Evolutionary conservation across 2,888 invertebrate genomes (phyloP).

Genomic region (Augochlorella aurata): DNA sequence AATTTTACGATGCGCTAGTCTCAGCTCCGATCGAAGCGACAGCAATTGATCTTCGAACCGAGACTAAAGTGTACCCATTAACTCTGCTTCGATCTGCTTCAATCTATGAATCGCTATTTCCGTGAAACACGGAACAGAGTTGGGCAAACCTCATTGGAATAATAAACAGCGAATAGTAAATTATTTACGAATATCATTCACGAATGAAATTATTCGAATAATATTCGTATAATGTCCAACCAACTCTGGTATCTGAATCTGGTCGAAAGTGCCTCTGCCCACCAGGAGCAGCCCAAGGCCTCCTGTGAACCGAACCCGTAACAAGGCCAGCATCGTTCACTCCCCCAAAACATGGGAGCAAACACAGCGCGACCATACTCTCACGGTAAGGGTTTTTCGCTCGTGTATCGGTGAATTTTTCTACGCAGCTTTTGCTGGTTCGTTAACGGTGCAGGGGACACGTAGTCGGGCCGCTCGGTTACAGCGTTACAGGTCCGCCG

Average conservation of each 20-base stretch:
- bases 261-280: not conserved
- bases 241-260: not conserved
- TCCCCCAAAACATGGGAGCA: conserved; percentile 5
- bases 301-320: not conserved
- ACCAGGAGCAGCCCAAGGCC: not conserved
- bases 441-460: conserved; percentile 11
- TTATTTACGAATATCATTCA: too few relatives aligned
- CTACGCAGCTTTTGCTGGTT: not conserved
- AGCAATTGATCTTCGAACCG: too few relatives aligned
- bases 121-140: not conserved
- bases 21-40: too few relatives aligned
- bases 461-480: conserved; percentile 36
- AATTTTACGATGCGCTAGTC: too few relatives aligned
- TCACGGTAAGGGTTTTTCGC: not conserved
- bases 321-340: not conserved
- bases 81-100: not conserved
- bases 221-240: too few relatives aligned
- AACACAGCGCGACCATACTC: not conserved
- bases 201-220: too few relatives aligned
- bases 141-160: too few relatives aligned
- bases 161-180: too few relatives aligned
- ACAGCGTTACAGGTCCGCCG: conserved; percentile 57
- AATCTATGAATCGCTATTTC: not conserved
- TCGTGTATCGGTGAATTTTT: not conserved
- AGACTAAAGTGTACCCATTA: too few relatives aligned